These are phyloP conservation scores for Rhabdomys pumilio DNA, from an alignment of 2,797 vertebrate genomes.

Conservation along the genomic window DNA sequence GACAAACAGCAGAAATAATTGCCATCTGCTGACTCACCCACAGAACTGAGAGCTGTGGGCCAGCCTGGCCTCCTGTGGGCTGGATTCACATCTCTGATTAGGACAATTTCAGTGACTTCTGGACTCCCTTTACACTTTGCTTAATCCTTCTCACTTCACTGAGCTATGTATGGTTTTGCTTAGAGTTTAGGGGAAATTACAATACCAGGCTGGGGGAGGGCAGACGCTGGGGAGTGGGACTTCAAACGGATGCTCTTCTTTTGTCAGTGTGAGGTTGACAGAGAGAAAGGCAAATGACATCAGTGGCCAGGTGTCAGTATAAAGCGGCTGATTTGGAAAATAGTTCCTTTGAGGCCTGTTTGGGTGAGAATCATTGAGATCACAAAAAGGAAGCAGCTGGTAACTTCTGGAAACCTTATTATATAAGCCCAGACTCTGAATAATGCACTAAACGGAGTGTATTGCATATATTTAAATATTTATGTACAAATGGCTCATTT, in stretches of 20 bases:
- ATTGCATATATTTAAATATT: conserved; percentile 78
- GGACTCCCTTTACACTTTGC: conserved; percentile 47
- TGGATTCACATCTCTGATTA: neutral
- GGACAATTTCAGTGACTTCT: conserved; percentile 45
- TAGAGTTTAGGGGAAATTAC: neutral
- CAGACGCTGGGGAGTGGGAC: neutral
- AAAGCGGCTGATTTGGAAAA: conserved; percentile 20
- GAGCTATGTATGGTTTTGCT: conserved; percentile 57
- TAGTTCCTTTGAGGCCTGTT: conserved; percentile 25
- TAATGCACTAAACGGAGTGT: conserved; percentile 53
- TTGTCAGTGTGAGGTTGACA: neutral
- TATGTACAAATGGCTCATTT: conserved; percentile 52
- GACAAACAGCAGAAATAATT: conserved; percentile 32
- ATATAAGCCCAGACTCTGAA: conserved; percentile 69
- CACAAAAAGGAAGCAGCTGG: conserved; percentile 76
- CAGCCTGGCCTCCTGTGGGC: neutral
- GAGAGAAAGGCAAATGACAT: neutral
- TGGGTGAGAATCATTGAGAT: conserved; percentile 56
- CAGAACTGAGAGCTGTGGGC: neutral
- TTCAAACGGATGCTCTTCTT: neutral
- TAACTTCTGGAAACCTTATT: conserved; percentile 61
- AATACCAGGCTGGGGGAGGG: conserved; percentile 13
- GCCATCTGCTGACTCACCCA: conserved; percentile 32
- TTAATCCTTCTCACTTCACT: conserved; percentile 58
- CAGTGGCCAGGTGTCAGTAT: conserved; percentile 17